These are phyloP conservation scores for Sinocyclocheilus anophthalmus DNA, from an alignment of 2,113 vertebrate species.

Conservation along the genomic window DNA sequence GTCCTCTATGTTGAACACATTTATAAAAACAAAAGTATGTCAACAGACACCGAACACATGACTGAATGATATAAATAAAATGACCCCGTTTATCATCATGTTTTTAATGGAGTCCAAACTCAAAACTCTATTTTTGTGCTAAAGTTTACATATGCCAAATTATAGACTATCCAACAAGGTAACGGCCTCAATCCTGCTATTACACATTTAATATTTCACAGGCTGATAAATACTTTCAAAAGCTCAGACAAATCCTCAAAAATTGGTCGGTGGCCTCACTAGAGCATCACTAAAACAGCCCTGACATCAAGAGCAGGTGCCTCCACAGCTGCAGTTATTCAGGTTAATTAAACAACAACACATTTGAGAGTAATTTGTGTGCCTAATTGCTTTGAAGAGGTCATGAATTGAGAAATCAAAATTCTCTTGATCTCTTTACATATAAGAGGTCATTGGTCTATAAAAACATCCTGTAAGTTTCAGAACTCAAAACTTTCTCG, in stretches of 20 bases:
- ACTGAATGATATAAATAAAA: too few species aligned
- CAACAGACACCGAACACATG: too few species aligned
- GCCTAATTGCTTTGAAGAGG: neutral
- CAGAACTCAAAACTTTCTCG: too few species aligned
- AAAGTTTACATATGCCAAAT: neutral
- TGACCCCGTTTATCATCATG: too few species aligned
- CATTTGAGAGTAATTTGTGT: neutral
- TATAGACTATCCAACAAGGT: neutral
- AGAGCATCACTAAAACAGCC: neutral
- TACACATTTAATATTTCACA: neutral
- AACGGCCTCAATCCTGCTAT: neutral
- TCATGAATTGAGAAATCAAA: too few species aligned
- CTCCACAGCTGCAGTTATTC: constrained; percentile 17
- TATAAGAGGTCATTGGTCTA: too few species aligned
- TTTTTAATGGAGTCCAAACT: too few species aligned
- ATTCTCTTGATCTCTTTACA: too few species aligned
- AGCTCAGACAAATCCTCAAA: neutral
- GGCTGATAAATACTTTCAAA: too few species aligned
- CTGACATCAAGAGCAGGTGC: constrained; percentile 15
- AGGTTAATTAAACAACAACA: constrained; percentile 16
- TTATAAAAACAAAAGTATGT: too few species aligned
- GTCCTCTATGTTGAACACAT: too few species aligned
- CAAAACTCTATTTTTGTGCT: neutral
- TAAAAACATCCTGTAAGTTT: too few species aligned
- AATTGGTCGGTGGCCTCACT: constrained; percentile 8